Conservation (phyloP, 2,888 invertebrate species). For the Orchesella flavescens region DNA sequence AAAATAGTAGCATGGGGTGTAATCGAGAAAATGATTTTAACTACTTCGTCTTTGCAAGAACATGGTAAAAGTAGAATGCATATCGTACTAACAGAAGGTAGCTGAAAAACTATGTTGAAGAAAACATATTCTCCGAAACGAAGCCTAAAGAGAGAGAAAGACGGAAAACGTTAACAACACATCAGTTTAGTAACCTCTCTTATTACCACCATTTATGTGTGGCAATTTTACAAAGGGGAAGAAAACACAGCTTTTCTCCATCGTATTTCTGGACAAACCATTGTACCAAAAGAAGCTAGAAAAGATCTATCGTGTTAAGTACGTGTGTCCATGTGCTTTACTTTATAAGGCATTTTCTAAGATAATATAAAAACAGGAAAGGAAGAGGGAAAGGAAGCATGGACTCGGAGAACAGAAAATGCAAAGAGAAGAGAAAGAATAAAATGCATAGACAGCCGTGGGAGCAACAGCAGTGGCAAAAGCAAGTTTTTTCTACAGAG, state of each 20-base stretch:
- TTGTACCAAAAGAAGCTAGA: neutral
- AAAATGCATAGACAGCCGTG: conserved; percentile 47
- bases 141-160: conserved; percentile 7
- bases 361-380: conserved; percentile 32
- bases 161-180: conserved; percentile 2
- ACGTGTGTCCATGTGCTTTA: conserved; percentile 5
- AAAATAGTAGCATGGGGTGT: too few species aligned
- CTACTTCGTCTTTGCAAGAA: too few species aligned
- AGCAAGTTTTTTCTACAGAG: conserved; percentile 31
- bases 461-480: conserved; percentile 40
- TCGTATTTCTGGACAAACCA: neutral
- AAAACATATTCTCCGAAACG: neutral
- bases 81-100: too few species aligned
- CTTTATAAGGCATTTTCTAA: conserved; percentile 27
- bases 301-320: neutral
- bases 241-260: conserved; percentile 6
- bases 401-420: neutral
- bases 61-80: too few species aligned
- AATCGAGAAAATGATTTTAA: too few species aligned
- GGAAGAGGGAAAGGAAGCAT: conserved; percentile 11
- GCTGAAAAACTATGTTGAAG: too few species aligned
- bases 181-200: conserved; percentile 28
- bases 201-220: conserved; percentile 25
- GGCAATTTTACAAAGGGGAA: neutral
- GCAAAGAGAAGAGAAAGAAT: conserved; percentile 33